These are phyloP conservation scores for Allolobophora icterica DNA, from an alignment of 2,888 invertebrate genomes.

Conservation along the genomic window DNA sequence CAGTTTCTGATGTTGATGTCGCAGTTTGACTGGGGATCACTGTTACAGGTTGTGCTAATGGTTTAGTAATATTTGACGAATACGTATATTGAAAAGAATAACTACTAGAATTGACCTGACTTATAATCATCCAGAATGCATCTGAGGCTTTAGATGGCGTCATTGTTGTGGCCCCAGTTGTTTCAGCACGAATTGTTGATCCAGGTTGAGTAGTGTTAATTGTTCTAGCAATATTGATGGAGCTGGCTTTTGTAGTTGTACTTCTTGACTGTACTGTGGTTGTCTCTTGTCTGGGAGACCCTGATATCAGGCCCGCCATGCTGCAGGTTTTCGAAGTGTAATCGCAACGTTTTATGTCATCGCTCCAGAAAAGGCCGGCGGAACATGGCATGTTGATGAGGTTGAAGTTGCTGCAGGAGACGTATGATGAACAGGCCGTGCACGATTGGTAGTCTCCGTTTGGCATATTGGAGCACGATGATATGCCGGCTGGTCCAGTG, in stretches of 20 bases:
- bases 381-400: neutral
- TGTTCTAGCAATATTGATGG: neutral
- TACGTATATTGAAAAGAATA: no score
- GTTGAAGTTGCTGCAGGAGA: neutral
- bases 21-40: neutral
- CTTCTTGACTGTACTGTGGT: neutral
- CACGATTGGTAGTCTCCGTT: constrained; percentile 28
- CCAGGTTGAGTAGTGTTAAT: no score
- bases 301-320: neutral
- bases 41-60: neutral
- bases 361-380: neutral
- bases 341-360: neutral
- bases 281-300: neutral
- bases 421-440: neutral
- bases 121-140: no score
- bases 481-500: neutral
- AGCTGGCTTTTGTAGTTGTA: neutral
- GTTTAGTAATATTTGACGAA: neutral
- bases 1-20: neutral
- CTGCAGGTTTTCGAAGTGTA: neutral
- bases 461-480: neutral
- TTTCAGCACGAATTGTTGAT: no score
- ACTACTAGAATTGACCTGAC: no score
- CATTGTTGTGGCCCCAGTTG: no score
- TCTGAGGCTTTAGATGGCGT: no score